Base-by-base conservation (phyloP, 2,113 vertebrate species). In the Notiomystis cincta region DNA sequence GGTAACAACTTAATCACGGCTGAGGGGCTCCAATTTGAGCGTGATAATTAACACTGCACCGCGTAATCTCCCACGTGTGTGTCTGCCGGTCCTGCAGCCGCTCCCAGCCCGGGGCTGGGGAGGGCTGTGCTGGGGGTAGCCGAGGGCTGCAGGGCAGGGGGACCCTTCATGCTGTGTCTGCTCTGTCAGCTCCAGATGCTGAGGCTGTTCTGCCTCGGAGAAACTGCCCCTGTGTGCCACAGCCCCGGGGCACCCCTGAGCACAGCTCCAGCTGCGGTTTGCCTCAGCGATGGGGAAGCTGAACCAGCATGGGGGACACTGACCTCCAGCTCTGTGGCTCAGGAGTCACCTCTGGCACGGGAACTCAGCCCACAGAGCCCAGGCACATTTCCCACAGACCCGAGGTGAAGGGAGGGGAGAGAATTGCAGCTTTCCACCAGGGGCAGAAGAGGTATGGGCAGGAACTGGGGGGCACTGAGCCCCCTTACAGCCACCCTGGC, bases 1-100 rank as follows among this genome's bases (percentile, higher is more conserved):
- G 53, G 37, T 5, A 14, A 13, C 1, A 0, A 2, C 10, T 31
- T 33, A 58, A 40, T 20, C 44, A 11, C 0, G 37, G 44, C 78
- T 31, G 27, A 58, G 53, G 25, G 76, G 37, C 1, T 78, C 56
- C 65, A 69, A 89, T 65, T 64, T 21, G 22, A 71, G 61, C 0
- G 4, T 28, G 61, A 22, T 82, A 66, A 79, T 71, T 91, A 75
- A 71, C 8, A 42, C 50, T 44, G 5, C 2, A 2, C 35, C 0
- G 0, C 30, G 53, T 37, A 24, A 54, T 25, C 40, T 24, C 8
- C 24, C 65, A 11, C 5, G 5, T 0, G 37, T 19, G 28, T 27
- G 38, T 37, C 18, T 51, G 44, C 42, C 0, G 2, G 60, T 31
- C 33, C 45, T 24, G 40, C 18, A 28, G 58, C 37, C 2, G 2